Conservation (phyloP, 2,113 vertebrate species). For the Peromyscus maniculatus region DNA sequence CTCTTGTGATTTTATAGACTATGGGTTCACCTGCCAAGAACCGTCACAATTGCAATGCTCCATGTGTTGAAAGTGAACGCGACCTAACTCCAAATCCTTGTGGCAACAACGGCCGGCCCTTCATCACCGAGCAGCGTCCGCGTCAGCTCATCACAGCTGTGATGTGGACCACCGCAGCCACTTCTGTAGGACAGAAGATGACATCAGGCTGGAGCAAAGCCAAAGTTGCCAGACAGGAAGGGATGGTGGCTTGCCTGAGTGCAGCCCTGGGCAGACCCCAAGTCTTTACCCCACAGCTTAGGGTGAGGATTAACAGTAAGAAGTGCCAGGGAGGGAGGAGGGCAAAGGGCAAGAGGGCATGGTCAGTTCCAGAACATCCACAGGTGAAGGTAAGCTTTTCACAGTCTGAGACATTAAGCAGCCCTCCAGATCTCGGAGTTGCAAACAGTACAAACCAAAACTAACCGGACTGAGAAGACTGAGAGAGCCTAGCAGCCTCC, state of each 20-base stretch:
- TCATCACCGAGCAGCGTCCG: fast-evolving
- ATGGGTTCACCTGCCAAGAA: neutral
- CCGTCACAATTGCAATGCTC: neutral
- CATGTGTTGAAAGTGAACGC: neutral
- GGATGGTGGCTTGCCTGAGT: neutral
- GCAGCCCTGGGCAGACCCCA: neutral
- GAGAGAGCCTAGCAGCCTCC: neutral
- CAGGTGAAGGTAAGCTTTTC: too few relatives aligned
- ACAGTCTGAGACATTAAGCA: neutral
- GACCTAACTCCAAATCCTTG: neutral
- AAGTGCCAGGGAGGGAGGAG: neutral
- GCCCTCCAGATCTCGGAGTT: neutral
- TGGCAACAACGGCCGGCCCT: fast-evolving
- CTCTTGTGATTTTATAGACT: neutral
- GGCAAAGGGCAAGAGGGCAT: neutral
- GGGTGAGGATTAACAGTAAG: neutral
- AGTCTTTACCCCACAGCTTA: neutral
- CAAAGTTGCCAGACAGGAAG: fast-evolving
- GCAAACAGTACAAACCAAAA: neutral
- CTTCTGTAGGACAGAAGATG: neutral
- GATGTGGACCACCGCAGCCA: fast-evolving
- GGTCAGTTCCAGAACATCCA: neutral
- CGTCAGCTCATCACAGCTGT: neutral
- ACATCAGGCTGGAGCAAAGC: neutral
- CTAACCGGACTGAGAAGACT: neutral